A percentile compares a stretch with the other conserved stretches of the same genome.
phyloP scores from a whole-genome alignment of 2,113 vertebrate genomes.

The Alouatta palliata region DNA sequence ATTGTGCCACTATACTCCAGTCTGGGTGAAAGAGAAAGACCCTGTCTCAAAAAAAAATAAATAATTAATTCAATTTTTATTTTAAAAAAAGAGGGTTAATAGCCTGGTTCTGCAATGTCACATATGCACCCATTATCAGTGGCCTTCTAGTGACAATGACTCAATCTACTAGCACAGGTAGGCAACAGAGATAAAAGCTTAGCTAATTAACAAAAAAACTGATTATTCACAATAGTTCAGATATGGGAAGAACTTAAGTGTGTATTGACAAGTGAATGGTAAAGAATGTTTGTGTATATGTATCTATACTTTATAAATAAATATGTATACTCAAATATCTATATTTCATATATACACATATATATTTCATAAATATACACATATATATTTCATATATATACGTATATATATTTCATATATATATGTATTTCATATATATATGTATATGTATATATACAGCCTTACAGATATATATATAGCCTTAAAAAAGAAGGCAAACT shows the following conservation, averaged over 20 bases:
- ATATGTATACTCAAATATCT: not conserved
- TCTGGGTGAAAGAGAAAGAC: too few species aligned
- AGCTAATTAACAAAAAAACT: not conserved
- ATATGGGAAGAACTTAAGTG: not conserved
- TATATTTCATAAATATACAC: too few species aligned
- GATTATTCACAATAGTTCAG: not conserved
- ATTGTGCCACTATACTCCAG: too few species aligned
- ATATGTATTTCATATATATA: not conserved
- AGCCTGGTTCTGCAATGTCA: not conserved
- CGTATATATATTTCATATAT: not conserved
- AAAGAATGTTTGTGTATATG: not conserved
- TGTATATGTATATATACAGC: too few species aligned
- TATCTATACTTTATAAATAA: not conserved
- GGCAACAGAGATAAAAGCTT: not conserved
- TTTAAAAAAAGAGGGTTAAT: not conserved
- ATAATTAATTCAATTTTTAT: too few species aligned
- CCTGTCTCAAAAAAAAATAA: too few species aligned
- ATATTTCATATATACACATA: not conserved
- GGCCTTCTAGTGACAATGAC: not conserved
- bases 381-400: not conserved
- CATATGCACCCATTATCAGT: not conserved
- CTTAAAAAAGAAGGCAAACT: not conserved
- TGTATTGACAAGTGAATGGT: not conserved
- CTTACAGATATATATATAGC: not conserved
- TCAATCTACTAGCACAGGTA: not conserved